Conservation (phyloP, 2,113 vertebrate species). For the Condylura cristata region DNA sequence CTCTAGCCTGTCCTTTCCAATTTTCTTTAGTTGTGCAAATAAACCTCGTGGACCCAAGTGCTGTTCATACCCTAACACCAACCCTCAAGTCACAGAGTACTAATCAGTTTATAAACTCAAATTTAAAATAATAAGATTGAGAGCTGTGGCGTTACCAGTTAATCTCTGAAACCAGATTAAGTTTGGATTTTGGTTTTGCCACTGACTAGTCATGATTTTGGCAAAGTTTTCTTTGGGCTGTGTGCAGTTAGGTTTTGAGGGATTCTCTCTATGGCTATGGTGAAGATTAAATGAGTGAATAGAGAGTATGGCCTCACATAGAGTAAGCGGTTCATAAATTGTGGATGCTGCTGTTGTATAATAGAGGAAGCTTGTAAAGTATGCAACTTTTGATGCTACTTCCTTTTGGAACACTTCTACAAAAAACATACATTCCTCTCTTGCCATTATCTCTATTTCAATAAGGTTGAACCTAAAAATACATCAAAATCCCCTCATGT, state of each 20-base stretch:
- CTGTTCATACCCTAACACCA: not conserved
- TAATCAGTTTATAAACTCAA: constrained; percentile 1
- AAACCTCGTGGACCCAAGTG: not conserved
- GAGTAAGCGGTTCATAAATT: not conserved
- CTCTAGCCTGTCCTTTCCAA: fast-evolving
- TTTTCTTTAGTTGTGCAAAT: not conserved
- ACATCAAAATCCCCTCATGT: not conserved
- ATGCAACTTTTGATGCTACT: not conserved
- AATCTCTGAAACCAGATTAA: not conserved
- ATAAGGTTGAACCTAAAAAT: not conserved
- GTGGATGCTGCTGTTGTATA: not conserved
- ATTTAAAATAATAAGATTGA: not conserved
- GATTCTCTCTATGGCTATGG: not conserved
- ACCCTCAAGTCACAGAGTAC: not conserved
- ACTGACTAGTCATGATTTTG: not conserved
- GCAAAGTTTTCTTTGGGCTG: not conserved
- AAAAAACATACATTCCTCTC: not conserved
- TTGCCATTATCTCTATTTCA: not conserved
- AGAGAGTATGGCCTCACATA: not conserved
- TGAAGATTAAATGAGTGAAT: not conserved
- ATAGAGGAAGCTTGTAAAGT: not conserved
- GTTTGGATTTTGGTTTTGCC: constrained; percentile 13
- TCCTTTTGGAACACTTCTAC: not conserved
- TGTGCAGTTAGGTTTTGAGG: not conserved
- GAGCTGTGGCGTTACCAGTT: not conserved